Conservation (phyloP, 1,140 invertebrate genomes). For the Chymomyza costata region DNA sequence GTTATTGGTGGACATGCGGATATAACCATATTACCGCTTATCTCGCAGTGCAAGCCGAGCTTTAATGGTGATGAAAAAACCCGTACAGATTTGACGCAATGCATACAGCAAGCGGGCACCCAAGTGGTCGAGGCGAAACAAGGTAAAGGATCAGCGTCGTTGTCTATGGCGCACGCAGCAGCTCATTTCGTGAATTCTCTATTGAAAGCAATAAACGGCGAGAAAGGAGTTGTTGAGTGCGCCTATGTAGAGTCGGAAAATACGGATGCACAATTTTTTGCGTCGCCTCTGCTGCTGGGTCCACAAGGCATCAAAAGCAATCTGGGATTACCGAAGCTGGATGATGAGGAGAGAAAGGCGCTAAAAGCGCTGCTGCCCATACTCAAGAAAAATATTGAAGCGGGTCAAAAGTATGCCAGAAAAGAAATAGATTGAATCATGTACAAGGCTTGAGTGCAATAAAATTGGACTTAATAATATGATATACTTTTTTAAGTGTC, state of each 20-base stretch:
- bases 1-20: conserved; percentile 98
- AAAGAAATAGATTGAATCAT: conserved; percentile 63
- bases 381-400: conserved; percentile 93
- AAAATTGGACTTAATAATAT: too few relatives aligned
- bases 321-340: conserved; percentile 90
- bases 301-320: conserved; percentile 94
- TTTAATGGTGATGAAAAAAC: conserved; percentile 83
- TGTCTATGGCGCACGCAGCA: conserved; percentile 98
- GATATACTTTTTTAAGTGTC: too few relatives aligned
- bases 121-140: conserved; percentile 99
- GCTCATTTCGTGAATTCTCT: conserved; percentile 90
- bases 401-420: conserved; percentile 93
- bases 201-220: conserved; percentile 86
- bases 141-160: conserved; percentile 95
- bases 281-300: conserved; percentile 93
- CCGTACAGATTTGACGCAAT: conserved; percentile 84
- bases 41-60: conserved; percentile 92
- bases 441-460: too few relatives aligned
- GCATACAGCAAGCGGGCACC: conserved; percentile 96
- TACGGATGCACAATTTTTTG: conserved; percentile 92
- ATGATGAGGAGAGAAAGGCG: conserved; percentile 87
- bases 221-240: conserved; percentile 92
- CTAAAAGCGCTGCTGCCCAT: conserved; percentile 91
- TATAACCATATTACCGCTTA: conserved; percentile 95
- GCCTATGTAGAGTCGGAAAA: conserved; percentile 92